Evolutionary conservation across 2,113 vertebrate species (phyloP), one percentile per base, ranked within the genome.

Genomic region (Merops nubicus): DNA sequence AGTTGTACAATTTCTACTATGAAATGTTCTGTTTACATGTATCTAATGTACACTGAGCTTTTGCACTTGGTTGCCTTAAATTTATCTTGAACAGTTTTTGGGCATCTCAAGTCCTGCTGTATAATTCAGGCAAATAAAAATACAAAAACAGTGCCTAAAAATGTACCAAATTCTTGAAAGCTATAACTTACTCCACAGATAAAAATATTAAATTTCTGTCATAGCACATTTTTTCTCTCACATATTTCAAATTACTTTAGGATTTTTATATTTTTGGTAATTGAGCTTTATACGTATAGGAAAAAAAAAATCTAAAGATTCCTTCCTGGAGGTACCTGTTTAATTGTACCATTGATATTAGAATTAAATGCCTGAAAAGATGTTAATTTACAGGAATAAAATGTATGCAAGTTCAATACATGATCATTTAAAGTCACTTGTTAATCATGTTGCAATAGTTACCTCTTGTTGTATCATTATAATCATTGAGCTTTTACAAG

Each of bases 1-100:
- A 77, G 89, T 10, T 90, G 83, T 81, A 96, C 50, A 91, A 57
- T 85, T 97, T 97, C 79, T 97, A 93, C 85, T 65, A 88, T 48
- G 85, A 91, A 97, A 98, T 78, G 54, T 85, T 88, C 19, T 91
- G 86, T 96, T 95, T 97, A 75, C 93, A 84, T 74, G 21, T 82
- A 89, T 91, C 63, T 80, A 63, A 95, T 84, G 89, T 78, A 97
- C 80, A 95, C 76, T 85, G 93, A 89, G 92, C 94, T 97, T 95
- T 96, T 93, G 97, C 95, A 97, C 78, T 80, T 96, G 88, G 90
- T 88, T 97, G 98, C 97, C 98, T 98, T 98, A 98, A 96, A 91
- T 82, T 96, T 92, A 95, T 94, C 83, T 93, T 95, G n/a, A 93
- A 82, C 91, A 91, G 83, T 84, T 95, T 88, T n/a, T 38, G 96